Evolutionary conservation across 2,888 invertebrate species (phyloP), one percentile per base, ranked within the genome.

Genomic region (Crematogaster levior): DNA sequence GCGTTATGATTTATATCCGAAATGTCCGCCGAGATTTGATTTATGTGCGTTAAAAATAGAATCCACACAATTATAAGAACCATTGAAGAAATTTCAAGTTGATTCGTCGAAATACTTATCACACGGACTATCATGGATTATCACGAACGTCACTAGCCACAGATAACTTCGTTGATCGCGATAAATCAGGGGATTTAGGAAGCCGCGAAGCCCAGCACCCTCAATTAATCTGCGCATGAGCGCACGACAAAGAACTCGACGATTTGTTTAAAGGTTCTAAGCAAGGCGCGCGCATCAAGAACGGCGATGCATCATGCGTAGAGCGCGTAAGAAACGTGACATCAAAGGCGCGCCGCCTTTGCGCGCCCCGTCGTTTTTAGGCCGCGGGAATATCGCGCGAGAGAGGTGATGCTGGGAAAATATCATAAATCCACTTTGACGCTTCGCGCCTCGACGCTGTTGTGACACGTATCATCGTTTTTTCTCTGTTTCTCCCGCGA

Each of bases 391-490:
- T 61, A 73, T 80, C 51, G 24, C 63, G 80, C 37, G 58, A 15
- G 51, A 87, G 84, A 87, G 84, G 85, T 82, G 89, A 89, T 91
- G 88, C 85, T 91, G 91, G 91, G 91, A 93, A 93, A 94, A 94
- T 93, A 94, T 93, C 92, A 93, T 94, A 94, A 94, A 94, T 94
- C 91, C 92, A 92, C 92, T 93, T 93, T 92, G 92, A 93, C 92
- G 92, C 89, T 91, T 93, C 91, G 90, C 92, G 91, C 90, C 90
- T 92, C 89, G 89, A 82, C 92, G 84, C 89, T 92, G 91, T 92
- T 92, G 91, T 92, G 91, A 92, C 91, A 90, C 83, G 72, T 70
- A 82, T 82, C 84, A 81, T 89, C 89, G 51, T 53, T 61, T 61
- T 40, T 51, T 43, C 43, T 18, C 21, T n/a, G 30, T n/a, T 34